Conservation (phyloP, 2,113 vertebrate genomes). For the Struthidea cinerea region DNA sequence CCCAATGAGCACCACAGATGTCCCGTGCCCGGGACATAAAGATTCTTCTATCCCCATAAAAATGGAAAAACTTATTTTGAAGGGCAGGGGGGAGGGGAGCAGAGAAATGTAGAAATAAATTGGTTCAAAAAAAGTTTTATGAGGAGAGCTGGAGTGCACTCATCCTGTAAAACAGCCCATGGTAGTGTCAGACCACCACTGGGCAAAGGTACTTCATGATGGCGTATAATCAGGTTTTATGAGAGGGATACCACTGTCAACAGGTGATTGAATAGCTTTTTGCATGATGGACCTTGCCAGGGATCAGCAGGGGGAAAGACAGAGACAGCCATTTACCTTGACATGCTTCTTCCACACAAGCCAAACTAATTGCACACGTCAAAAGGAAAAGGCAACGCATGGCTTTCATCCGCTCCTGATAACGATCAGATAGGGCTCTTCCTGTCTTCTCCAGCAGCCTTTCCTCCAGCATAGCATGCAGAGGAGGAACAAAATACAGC, state of each 20-base stretch:
- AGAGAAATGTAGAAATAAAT: background rate
- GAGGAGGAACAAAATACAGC: slow-evolving; percentile 34
- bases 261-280: slow-evolving; percentile 48
- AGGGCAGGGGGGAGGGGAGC: background rate
- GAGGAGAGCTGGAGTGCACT: slow-evolving; percentile 33
- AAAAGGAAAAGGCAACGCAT: slow-evolving; percentile 44
- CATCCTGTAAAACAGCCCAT: slow-evolving; percentile 10
- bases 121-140: slow-evolving; percentile 59
- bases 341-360: slow-evolving; percentile 39
- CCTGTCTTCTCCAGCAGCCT: slow-evolving; percentile 35
- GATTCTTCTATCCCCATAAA: background rate
- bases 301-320: background rate
- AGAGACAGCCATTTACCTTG: background rate
- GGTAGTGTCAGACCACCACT: background rate
- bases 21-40: background rate
- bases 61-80: background rate
- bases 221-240: slow-evolving; percentile 22
- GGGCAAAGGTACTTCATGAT: background rate
- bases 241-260: slow-evolving; percentile 35
- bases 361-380: slow-evolving; percentile 30
- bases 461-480: slow-evolving; percentile 18
- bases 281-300: background rate
- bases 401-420: slow-evolving; percentile 37
- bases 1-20: background rate
- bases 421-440: slow-evolving; percentile 24